Base-by-base conservation (phyloP, 2,888 invertebrate species). In the Limenitis camilla region DNA sequence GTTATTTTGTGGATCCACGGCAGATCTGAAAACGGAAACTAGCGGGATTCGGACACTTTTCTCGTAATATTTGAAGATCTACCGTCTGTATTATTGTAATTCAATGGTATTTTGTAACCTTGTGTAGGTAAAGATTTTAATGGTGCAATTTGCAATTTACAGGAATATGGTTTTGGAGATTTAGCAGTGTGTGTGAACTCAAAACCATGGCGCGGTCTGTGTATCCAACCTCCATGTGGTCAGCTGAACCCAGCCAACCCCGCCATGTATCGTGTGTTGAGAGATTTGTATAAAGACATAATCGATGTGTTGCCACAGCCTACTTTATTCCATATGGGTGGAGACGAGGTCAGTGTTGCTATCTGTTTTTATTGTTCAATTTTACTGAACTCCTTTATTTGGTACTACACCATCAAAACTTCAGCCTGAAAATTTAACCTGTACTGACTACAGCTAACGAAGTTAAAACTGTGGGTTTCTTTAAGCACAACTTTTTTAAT, bases 201-300 rank as follows among this genome's bases (percentile, higher is more conserved):
- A 1, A 88, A 90, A 52, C 92, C 92, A 0, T 96, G 94, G 94
- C 88, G 92, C 2, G 75, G 84, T 0, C 90, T 84, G 58, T 96
- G 96, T 69, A 90, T 94, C 48, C 92, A 95, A 70, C 94, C 96
- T 2, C 96, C 96, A 0, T 96, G 96, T 64, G 95, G 96, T 0
- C 95, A 95, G 70, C 82, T 96, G 9, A 96, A 96, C 75, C 94
- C 95, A 0, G 88, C 92, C 2, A 95, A 95, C 75, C 87, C 90
- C 0, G 89, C 91, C 49, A 86, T 93, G 61, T 94, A 93, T 74
- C 74, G 81, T 0, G 89, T 94, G 3, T 80, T 96, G 31, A 82
- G 89, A 33, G 89, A 91, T 55, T 77, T 96, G n/a, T 95, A 93
- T 70, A 81, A 78, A 52, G 94, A 94, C 63, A 83, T 93, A 8